These are phyloP conservation scores for Hucho hucho DNA, from an alignment of 2,113 vertebrate species.

Conservation along the genomic window DNA sequence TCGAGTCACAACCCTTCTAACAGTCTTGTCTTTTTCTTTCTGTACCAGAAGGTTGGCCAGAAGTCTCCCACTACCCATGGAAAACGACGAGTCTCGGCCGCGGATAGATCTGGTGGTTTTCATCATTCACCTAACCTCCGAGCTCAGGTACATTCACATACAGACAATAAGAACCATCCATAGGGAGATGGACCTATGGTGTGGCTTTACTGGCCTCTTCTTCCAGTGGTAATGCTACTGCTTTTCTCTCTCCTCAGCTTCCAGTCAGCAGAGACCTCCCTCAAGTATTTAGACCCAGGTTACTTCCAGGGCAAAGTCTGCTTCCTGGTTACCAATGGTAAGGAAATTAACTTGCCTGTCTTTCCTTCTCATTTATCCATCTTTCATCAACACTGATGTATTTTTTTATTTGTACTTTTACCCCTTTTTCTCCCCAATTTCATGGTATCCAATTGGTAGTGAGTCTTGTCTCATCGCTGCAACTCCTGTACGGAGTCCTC, in stretches of 20 bases:
- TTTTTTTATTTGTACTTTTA: too few species aligned
- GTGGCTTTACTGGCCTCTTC: neutral
- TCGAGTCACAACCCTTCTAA: neutral
- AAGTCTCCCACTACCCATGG: conserved; percentile 68
- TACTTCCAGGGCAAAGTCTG: conserved; percentile 78
- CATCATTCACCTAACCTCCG: conserved; percentile 72
- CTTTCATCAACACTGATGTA: neutral
- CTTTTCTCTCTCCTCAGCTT: conserved; percentile 51
- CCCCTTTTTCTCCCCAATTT: too few species aligned
- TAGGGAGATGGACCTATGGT: neutral
- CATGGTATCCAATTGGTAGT: too few species aligned
- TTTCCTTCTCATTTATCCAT: neutral
- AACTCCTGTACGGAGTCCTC: too few species aligned
- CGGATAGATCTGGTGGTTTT: conserved; percentile 76
- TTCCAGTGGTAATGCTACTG: neutral
- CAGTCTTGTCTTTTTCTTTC: neutral
- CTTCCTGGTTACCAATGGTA: conserved; percentile 76
- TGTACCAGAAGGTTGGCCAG: conserved; percentile 68
- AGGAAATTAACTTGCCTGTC: neutral
- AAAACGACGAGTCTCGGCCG: conserved; percentile 68
- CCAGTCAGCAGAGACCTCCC: conserved; percentile 61
- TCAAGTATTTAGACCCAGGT: conserved; percentile 66
- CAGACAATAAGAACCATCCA: neutral
- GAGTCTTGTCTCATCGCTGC: too few species aligned
- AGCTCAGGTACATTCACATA: conserved; percentile 60